Evolutionary conservation across 2,113 vertebrate genomes (phyloP).

Genomic region (Tinamus guttatus): DNA sequence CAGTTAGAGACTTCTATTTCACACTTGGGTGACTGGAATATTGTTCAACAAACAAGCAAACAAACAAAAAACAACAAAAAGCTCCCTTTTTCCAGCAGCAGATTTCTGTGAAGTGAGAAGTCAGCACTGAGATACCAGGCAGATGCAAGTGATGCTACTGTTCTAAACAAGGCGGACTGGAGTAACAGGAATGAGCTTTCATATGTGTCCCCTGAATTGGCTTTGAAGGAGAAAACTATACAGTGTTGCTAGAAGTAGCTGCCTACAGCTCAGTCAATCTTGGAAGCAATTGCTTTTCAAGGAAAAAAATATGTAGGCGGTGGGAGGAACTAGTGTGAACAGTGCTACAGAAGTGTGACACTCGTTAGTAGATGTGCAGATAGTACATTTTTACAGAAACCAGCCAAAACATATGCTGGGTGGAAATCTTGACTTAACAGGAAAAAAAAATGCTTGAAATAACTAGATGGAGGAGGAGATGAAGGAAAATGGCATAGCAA

Average conservation of each 20-base stretch:
- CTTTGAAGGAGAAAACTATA: not conserved
- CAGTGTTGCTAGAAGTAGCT: not conserved
- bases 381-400: constrained; percentile 33
- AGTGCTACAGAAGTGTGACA: not conserved
- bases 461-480: not conserved
- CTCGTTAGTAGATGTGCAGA: constrained; percentile 42
- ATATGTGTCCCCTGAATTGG: not conserved
- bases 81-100: constrained; percentile 12
- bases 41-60: constrained; percentile 6
- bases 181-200: constrained; percentile 1
- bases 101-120: constrained; percentile 29
- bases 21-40: constrained; percentile 3
- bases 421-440: constrained; percentile 50
- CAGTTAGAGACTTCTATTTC: constrained; percentile 56
- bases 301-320: not conserved
- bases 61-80: too few species aligned
- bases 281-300: constrained; percentile 12
- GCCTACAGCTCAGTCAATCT: not conserved
- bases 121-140: not conserved
- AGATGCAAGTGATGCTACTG: not conserved
- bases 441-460: not conserved
- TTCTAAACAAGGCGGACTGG: constrained; percentile 25
- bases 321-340: constrained; percentile 25
- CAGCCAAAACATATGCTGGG: not conserved
- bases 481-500: not conserved